Evolutionary conservation across 2,888 invertebrate species (phyloP).

Genomic region (Anaspis maculata): DNA sequence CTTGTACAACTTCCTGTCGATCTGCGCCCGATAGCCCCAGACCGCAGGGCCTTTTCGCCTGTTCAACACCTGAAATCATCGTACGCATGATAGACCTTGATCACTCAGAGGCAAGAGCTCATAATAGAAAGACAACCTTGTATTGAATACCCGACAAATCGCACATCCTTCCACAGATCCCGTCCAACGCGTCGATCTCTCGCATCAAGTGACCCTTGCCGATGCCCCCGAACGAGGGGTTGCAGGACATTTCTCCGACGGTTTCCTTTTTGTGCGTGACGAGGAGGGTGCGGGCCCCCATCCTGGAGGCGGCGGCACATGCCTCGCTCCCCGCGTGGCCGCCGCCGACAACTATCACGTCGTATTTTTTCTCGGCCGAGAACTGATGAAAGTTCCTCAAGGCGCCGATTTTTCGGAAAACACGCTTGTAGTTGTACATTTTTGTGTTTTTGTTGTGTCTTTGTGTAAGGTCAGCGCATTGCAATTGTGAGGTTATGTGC

Average conservation of each 20-base stretch:
- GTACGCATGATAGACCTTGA: too few species aligned
- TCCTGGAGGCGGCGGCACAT: constrained; percentile 68
- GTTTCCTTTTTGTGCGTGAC: constrained; percentile 78
- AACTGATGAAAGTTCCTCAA: too few species aligned
- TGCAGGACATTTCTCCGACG: constrained; percentile 89
- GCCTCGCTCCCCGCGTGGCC: background rate
- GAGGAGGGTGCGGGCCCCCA: constrained; percentile 70
- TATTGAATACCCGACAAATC: constrained; percentile 75
- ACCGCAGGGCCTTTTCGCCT: constrained; percentile 78
- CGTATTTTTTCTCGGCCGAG: constrained; percentile 4
- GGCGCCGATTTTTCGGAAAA: too few species aligned
- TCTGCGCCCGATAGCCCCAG: constrained; percentile 83
- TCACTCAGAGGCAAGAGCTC: too few species aligned
- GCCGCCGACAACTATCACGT: background rate
- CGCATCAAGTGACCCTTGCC: constrained; percentile 84
- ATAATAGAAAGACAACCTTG: constrained; percentile 42
- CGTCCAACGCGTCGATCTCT: constrained; percentile 84
- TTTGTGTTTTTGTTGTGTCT: too few species aligned
- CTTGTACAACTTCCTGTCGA: constrained; percentile 75
- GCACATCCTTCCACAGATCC: constrained; percentile 72
- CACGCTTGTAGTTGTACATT: too few species aligned
- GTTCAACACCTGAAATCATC: constrained; percentile 55
- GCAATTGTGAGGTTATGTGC: too few species aligned
- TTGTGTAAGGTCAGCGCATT: too few species aligned
- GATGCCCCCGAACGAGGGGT: constrained; percentile 88